Evolutionary conservation across 2,888 invertebrate species (phyloP), one percentile per base, ranked within the genome.

Genomic region (Ethmia dodecea): DNA sequence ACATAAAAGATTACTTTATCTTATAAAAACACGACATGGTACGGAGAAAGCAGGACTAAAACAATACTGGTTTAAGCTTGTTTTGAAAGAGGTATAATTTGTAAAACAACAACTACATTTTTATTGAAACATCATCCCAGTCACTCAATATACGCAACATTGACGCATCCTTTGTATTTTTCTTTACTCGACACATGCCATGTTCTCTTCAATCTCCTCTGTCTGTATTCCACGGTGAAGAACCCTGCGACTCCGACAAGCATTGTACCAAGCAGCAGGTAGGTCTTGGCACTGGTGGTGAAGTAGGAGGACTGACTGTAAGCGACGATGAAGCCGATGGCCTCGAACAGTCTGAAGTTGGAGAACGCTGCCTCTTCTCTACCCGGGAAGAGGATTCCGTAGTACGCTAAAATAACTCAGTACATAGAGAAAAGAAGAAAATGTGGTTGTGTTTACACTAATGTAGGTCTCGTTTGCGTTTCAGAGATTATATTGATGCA

Each of bases 291-390:
- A 32, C 75, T 64, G 10, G 88, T 87, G 30, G 88, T 75, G 1
- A 90, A 49, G 46, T 76, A 75, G 2, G 88, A 80, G 1, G 89
- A 89, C 42, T 89, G 78, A 16, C 87, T 65, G 57, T 90, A 92
- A 1, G 91, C 89, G 5, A 90, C 76, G 41, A 91, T 89, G 65
- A 89, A 90, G 3, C 92, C 92, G 0, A 89, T 62, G 0, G 90
- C 89, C 57, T 91, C 91, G 91, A 91, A 92, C 3, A 92, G 80
- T 0, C 91, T 74, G 74, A 91, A 92, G 75, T 91, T 92, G 26
- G 91, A 88, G 73, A 90, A 92, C 0, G 91, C 91, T 0, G 91
- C 90, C 52, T 92, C 91, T 52, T 91, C 87, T 45, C 88, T 70
- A 0, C 86, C 80, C 0, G 87, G 88, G 58, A 91, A 91, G 8